These are phyloP conservation scores for Grantiella picta DNA, from an alignment of 2,113 vertebrate genomes.

Conservation along the genomic window DNA sequence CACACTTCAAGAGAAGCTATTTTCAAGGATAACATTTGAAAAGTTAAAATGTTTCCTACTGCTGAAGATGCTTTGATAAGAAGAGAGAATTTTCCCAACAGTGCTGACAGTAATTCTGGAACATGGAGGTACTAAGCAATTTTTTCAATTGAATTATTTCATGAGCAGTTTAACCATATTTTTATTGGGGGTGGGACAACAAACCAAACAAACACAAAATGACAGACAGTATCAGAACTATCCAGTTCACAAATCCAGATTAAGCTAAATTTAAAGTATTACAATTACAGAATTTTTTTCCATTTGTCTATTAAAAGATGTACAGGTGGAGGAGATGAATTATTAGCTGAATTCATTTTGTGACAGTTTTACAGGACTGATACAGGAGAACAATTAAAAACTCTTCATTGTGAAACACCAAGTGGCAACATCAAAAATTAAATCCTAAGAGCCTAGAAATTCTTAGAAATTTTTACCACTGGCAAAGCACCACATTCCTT, in stretches of 20 bases:
- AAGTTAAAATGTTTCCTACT: not conserved
- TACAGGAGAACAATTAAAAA: not conserved
- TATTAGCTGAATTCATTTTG: not conserved
- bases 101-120: not conserved
- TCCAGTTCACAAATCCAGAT: not conserved
- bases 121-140: not conserved
- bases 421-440: not conserved
- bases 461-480: not conserved
- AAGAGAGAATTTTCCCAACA: not conserved
- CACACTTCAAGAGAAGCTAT: not conserved
- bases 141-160: not conserved
- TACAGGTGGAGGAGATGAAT: not conserved
- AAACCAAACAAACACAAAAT: not conserved
- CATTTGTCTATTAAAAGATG: not conserved
- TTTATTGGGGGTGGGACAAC: not conserved
- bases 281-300: not conserved
- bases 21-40: not conserved
- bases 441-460: not conserved
- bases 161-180: not conserved
- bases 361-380: not conserved
- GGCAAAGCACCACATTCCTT: not conserved
- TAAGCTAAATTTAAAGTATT: not conserved
- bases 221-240: not conserved
- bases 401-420: not conserved
- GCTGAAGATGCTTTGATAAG: not conserved